Percentiles rank a stretch among this genome's conserved stretches.
Conservation (phyloP, 2,113 vertebrate genomes). For the Petaurus breviceps region DNA sequence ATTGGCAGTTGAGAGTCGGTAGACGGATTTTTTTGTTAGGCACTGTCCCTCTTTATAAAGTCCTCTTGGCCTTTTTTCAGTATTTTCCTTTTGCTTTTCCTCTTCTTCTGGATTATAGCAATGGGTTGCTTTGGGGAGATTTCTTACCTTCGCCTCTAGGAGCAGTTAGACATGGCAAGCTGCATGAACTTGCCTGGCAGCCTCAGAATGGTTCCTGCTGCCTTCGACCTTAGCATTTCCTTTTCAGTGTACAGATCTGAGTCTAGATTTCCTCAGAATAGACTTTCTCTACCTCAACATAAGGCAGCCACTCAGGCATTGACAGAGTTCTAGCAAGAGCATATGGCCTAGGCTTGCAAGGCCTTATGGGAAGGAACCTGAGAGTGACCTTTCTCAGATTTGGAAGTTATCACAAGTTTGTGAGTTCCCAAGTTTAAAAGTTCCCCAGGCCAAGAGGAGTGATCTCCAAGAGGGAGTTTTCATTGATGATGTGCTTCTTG, state of each 20-base stretch:
- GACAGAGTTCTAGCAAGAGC: neutral
- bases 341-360: neutral
- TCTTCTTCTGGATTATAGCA: neutral
- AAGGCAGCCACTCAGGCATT: neutral
- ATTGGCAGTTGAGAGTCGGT: neutral
- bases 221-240: neutral
- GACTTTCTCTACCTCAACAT: neutral
- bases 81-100: neutral
- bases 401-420: neutral
- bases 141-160: too few relatives aligned
- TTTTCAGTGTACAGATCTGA: neutral
- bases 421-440: neutral
- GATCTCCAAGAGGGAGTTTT: neutral
- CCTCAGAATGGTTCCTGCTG: neutral
- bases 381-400: neutral
- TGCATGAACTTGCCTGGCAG: too few relatives aligned
- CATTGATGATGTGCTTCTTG: neutral
- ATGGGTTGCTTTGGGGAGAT: too few relatives aligned
- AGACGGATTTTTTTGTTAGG: neutral
- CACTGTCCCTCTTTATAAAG: neutral
- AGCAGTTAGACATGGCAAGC: too few relatives aligned
- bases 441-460: neutral
- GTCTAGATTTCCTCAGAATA: neutral
- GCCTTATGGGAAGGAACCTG: neutral
- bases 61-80: neutral